Conservation (phyloP, 2,797 vertebrate species). For the Propithecus perrieri region DNA sequence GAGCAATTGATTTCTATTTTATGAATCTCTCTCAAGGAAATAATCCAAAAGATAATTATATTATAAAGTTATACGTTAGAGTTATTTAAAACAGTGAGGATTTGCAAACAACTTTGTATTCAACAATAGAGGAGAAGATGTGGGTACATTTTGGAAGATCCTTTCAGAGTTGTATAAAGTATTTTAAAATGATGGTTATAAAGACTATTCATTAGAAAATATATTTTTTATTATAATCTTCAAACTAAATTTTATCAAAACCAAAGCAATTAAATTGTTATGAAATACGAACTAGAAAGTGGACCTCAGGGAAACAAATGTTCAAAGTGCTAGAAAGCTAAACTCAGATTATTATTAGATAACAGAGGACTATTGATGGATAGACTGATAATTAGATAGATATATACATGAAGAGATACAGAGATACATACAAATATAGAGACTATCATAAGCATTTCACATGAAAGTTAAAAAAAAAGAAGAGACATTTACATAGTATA, state of each 20-base stretch:
- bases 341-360: neutral
- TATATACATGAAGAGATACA: neutral
- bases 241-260: neutral
- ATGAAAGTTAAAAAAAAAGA: neutral
- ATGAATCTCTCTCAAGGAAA: neutral
- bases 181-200: neutral
- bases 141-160: neutral
- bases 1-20: neutral
- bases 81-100: slow-evolving; percentile 29
- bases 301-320: neutral
- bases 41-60: neutral
- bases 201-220: neutral
- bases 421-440: neutral
- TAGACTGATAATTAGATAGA: neutral
- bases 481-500: neutral
- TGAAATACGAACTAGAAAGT: neutral
- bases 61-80: neutral
- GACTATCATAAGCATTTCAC: neutral
- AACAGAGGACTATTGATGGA: neutral
- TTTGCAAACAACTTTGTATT: neutral
- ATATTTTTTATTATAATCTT: neutral
- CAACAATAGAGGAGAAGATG: neutral
- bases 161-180: neutral
- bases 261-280: neutral
- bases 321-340: neutral